phyloP scores from a whole-genome alignment of 2,797 vertebrate genomes.

The Ciconia nigra region DNA sequence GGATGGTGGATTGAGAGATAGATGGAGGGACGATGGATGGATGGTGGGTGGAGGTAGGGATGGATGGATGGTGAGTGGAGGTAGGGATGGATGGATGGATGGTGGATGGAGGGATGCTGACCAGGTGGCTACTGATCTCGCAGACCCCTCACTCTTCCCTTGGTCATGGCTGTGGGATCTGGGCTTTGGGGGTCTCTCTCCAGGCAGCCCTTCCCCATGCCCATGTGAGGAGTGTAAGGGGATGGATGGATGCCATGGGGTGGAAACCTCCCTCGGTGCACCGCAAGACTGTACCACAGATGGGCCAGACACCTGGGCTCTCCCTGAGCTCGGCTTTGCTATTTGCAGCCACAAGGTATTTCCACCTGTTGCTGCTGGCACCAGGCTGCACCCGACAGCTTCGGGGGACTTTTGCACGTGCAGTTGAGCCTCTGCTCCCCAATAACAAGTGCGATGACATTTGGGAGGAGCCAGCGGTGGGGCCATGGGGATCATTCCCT shows the following conservation, averaged over 20 bases:
- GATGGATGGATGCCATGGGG: not conserved
- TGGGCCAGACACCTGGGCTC: accelerated
- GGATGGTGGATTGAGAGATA: not conserved
- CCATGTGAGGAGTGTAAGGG: not conserved
- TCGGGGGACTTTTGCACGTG: not conserved
- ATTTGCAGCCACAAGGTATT: not conserved
- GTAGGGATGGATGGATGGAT: no score
- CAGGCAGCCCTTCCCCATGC: not conserved
- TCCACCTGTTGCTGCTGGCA: not conserved
- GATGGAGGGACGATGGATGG: not conserved
- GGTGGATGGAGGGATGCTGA: not conserved
- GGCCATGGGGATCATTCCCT: not conserved
- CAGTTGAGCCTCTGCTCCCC: not conserved
- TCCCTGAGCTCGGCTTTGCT: not conserved
- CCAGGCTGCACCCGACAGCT: not conserved
- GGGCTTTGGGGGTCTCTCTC: not conserved
- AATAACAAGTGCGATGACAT: accelerated
- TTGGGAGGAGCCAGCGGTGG: not conserved
- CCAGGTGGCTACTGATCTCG: not conserved
- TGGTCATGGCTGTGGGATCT: not conserved
- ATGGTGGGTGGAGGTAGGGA: no score
- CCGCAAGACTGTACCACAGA: not conserved
- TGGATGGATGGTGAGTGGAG: not conserved
- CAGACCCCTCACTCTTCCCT: not conserved
- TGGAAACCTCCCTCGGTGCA: not conserved